Evolutionary conservation across 2,888 invertebrate genomes (phyloP), one percentile per base, ranked within the genome.

Genomic region (Holacanthella duospinosa): DNA sequence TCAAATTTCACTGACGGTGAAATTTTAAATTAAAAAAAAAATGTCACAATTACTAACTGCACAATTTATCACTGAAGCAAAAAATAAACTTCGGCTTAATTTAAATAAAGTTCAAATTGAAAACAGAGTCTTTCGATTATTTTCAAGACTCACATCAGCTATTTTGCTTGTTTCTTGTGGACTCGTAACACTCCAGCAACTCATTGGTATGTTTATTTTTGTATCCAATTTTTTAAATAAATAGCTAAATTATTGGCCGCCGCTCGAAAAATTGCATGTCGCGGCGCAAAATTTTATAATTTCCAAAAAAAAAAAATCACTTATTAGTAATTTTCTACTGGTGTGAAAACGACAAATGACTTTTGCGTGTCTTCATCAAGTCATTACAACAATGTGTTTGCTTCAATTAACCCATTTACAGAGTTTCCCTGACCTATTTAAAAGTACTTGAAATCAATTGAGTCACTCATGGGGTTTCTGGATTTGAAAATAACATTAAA

Each of bases 61-160:
- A 6, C 12, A 44, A 9, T 59, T 59, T 48, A 16, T 66, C 54
- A 43, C 59, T 24, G 58, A 66, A 53, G 29, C 68, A 12, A 66
- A 68, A 55, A 55, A 48, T 25, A 55, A 62, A 59, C 63, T 74
- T 24, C 67, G 66, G 55, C 60, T 70, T 25, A 61, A 65, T 4
- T 55, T 59, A 29, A 69, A 71, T 56, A 71, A 71, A 66, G 66
- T 74, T 53, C 60, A 68, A 53, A 75, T 75, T 56, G 75, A 75
- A 66, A 75, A 75, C 63, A 59, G 64, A 55, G 72, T 74, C 21
- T 76, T 76, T 62, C 70, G 74, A 16, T 64, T 76, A 2, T 75
- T 75, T 61, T 75, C 75, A 48, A 70, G 69, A 62, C 60, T 73
- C 43, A 75, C 75, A 1, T 73, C 73, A 9, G 65, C 72, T 9